Base-by-base conservation (phyloP, 2,797 vertebrate species). In the Chelon auratus region DNA sequence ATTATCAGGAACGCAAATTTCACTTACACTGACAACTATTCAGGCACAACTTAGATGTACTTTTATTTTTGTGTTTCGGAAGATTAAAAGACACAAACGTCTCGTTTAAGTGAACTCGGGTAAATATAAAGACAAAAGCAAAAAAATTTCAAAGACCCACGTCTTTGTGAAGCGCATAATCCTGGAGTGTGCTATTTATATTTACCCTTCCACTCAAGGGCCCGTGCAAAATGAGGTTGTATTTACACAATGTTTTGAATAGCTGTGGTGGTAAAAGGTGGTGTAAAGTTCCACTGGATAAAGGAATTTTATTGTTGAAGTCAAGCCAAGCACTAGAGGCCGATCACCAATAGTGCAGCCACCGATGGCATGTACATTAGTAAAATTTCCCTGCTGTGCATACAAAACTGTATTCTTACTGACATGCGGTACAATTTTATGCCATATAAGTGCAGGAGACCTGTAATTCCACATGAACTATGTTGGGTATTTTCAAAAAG, bases 51-150 rank as follows among this genome's bases (percentile, higher is more conserved):
- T 33, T 33, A 7, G 30, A 33, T 33, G 30, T 33, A 33, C 30
- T 33, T 33, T 33, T 1, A 33, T 33, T 33, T 33, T 33, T 33
- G 30, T 7, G 30, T 33, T 33, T 33, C 5, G 5, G 7, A 5
- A 33, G 30, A 33, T 33, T 33, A 33, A 6, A 33, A 7, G 5
- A 8, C 42, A 48, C 24, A 66, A 67, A 61, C 72, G 48, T 81
- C 59, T 54, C 62, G 77, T 62, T 78, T 58, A 64, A 52, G 53
- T 53, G 53, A 83, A 63, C 42, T 70, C 58, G 30, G 40, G 75
- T 62, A 79, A 81, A 81, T 59, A 81, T 48, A 43, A 72, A 68
- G 64, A 84, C 82, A 48, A 89, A 81, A 85, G 68, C 18, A 53
- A 36, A 53, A 26, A 36, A 7, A 67, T 42, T 53, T 79, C 72